A percentile compares a stretch with the other conserved stretches of the same genome.
Conservation (phyloP, 2,888 invertebrate species). For the Myathropa florea region DNA sequence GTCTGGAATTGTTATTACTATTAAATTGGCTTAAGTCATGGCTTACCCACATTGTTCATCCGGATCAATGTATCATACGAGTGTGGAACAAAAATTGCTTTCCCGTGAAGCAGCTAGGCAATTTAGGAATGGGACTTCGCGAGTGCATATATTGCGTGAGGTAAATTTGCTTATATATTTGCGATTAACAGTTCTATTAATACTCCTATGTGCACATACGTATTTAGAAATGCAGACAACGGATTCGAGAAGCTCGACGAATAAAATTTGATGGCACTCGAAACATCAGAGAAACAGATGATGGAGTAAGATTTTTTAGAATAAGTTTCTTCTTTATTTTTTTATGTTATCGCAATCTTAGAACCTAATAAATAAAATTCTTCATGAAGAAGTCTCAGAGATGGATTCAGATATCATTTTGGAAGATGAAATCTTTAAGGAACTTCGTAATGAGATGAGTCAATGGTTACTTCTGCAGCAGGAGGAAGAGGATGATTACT, state of each 20-base stretch:
- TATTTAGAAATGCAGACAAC: constrained; percentile 77
- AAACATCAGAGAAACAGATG: constrained; percentile 33
- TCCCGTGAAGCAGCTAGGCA: constrained; percentile 76
- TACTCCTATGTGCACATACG: too few species aligned
- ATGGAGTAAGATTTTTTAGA: constrained; percentile 23
- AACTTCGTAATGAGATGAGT: constrained; percentile 76
- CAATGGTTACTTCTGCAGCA: constrained; percentile 77
- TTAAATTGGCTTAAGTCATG: background rate
- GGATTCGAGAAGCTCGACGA: constrained; percentile 76
- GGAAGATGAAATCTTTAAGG: constrained; percentile 77
- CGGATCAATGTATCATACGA: constrained; percentile 74
- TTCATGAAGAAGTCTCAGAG: constrained; percentile 77
- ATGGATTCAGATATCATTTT: constrained; percentile 76
- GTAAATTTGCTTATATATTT: constrained; percentile 61
- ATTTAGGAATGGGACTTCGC: constrained; percentile 76
- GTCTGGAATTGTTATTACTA: background rate
- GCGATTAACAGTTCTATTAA: background rate
- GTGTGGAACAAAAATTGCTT: constrained; percentile 76
- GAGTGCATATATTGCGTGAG: constrained; percentile 77
- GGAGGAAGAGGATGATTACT: constrained; percentile 74
- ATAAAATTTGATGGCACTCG: constrained; percentile 73
- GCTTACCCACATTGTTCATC: constrained; percentile 57
- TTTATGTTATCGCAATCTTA: constrained; percentile 3
- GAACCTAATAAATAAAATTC: constrained; percentile 72
- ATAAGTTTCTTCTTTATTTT: background rate